phyloP scores from a whole-genome alignment of 2,797 vertebrate species.

The Gambelia wislizenii region DNA sequence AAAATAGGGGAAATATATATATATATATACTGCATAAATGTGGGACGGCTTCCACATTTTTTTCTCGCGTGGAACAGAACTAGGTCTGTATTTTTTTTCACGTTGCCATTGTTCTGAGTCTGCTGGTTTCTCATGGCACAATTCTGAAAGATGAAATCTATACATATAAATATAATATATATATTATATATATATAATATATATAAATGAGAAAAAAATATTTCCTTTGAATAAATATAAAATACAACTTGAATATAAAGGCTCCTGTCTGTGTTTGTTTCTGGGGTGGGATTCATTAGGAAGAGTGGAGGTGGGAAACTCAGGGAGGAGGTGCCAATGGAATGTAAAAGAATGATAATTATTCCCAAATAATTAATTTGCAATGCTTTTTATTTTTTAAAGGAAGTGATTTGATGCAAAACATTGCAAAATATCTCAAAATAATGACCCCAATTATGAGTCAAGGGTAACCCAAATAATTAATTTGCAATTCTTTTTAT shows the following conservation, averaged over 20 bases:
- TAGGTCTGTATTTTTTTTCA: background rate
- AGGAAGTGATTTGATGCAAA: too few relatives aligned
- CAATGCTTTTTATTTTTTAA: too few relatives aligned
- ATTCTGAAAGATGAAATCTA: conserved; percentile 6
- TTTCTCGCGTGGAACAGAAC: background rate
- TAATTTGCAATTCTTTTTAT: too few relatives aligned
- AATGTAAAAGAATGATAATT: too few relatives aligned
- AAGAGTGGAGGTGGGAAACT: too few relatives aligned
- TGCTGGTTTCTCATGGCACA: background rate
- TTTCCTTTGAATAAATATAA: conserved; percentile 43
- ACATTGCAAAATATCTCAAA: too few relatives aligned
- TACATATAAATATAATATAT: conserved; percentile 1
- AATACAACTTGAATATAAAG: conserved; percentile 14
- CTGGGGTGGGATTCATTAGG: background rate
- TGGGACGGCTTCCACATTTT: background rate
- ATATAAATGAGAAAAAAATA: background rate
- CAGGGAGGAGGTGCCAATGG: background rate
- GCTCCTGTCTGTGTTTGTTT: too few relatives aligned
- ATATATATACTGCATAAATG: background rate
- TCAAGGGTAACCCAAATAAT: too few relatives aligned
- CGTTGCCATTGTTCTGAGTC: background rate
- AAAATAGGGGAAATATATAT: background rate
- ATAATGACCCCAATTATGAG: too few relatives aligned
- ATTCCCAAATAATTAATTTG: too few relatives aligned
- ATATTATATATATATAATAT: conserved; percentile 16